Percentiles rank a stretch among this genome's conserved stretches.
Evolutionary conservation across 2,888 invertebrate genomes (phyloP).

Genomic region (Cremastobaeus sp.): DNA sequence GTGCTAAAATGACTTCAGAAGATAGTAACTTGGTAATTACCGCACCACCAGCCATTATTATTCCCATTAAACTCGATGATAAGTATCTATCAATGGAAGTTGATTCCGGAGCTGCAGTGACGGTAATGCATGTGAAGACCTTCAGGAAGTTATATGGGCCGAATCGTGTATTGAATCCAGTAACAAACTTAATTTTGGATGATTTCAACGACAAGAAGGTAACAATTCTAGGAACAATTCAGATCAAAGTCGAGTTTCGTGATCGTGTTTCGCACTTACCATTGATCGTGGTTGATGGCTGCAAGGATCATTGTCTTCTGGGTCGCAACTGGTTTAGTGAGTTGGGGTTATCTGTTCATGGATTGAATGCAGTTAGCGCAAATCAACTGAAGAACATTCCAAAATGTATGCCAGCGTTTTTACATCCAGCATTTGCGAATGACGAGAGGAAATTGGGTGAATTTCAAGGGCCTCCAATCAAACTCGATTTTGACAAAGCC

Average conservation of each 20-base stretch:
- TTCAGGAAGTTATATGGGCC: too few species aligned
- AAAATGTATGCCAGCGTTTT: background rate
- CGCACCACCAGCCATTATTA: slow-evolving; percentile 3
- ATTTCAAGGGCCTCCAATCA: background rate
- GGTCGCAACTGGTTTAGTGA: slow-evolving; percentile 31
- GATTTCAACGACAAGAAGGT: slow-evolving; percentile 17
- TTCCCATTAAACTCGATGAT: background rate
- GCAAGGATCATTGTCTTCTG: slow-evolving; percentile 13
- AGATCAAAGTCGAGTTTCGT: slow-evolving; percentile 1
- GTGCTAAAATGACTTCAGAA: too few species aligned
- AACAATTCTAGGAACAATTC: background rate
- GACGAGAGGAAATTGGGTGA: background rate
- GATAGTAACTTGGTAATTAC: background rate
- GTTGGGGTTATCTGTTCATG: slow-evolving; percentile 14
- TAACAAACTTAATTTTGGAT: background rate
- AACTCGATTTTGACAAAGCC: background rate
- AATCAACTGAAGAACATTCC: background rate
- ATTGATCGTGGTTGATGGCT: slow-evolving; percentile 20
- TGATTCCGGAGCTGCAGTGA: slow-evolving; percentile 10
- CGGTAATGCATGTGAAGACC: slow-evolving; percentile 1
- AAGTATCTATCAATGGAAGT: background rate
- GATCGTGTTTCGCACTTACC: background rate
- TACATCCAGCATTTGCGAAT: background rate
- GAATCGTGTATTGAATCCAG: background rate
- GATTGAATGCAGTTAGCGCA: too few species aligned